phyloP scores from a whole-genome alignment of 2,888 invertebrate genomes.

The Lasius platythorax region DNA sequence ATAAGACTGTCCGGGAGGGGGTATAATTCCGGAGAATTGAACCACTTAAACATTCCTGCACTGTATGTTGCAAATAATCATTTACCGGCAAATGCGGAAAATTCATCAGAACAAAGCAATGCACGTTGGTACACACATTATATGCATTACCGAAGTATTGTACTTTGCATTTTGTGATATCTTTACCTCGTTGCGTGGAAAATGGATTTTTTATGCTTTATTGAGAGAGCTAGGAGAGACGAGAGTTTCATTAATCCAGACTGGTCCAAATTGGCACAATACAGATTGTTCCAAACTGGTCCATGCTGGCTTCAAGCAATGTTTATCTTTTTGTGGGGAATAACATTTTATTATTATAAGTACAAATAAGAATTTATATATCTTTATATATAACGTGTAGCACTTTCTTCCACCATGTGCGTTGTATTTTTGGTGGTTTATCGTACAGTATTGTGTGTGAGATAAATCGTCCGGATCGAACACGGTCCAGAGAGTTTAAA shows the following conservation, averaged over 20 bases:
- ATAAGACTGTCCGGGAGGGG: slow-evolving; percentile 19
- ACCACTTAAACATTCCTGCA: slow-evolving; percentile 8
- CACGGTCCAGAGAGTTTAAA: slow-evolving; percentile 41
- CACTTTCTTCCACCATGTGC: background rate
- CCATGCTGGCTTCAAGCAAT: background rate
- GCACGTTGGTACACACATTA: background rate
- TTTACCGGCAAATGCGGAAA: background rate
- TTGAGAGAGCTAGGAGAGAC: background rate
- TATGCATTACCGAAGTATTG: background rate
- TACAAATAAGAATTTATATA: slow-evolving; percentile 18
- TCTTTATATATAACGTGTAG: slow-evolving; percentile 1
- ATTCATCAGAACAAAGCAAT: slow-evolving; percentile 5
- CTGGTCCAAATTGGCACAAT: background rate
- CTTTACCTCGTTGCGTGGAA: slow-evolving; percentile 24
- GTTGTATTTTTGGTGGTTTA: slow-evolving; percentile 13
- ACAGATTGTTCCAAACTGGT: background rate
- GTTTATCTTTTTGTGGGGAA: background rate
- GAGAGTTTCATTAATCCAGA: background rate
- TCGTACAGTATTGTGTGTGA: background rate
- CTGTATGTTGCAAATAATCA: slow-evolving; percentile 1
- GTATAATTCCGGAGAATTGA: slow-evolving; percentile 6
- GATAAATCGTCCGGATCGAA: slow-evolving; percentile 14
- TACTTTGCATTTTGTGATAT: slow-evolving; percentile 50
- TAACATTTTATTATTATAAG: slow-evolving; percentile 6
- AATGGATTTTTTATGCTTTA: slow-evolving; percentile 13